Conservation (phyloP, 2,113 vertebrate species). For the Mystacornis crossleyi region DNA sequence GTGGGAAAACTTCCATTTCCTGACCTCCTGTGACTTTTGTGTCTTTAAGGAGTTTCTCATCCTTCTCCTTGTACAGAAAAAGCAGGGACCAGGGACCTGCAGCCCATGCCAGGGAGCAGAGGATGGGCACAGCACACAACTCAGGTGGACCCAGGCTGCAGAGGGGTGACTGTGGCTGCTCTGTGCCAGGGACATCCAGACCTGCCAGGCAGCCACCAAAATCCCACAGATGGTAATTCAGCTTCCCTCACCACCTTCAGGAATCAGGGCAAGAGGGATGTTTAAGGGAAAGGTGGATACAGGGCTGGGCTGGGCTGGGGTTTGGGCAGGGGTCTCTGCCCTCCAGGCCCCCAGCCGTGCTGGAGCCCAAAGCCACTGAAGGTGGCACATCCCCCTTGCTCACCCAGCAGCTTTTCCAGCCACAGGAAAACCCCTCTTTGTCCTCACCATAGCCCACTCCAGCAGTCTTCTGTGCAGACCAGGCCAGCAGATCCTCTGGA, state of each 20-base stretch:
- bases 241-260: not conserved
- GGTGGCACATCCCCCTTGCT: not conserved
- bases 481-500: not conserved
- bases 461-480: not conserved
- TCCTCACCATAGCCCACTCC: not conserved
- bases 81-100: not conserved
- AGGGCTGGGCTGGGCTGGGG: not conserved
- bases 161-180: not conserved
- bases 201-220: not conserved
- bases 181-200: not conserved
- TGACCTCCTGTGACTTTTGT: not conserved
- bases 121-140: not conserved
- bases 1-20: not conserved
- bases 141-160: not conserved
- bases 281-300: not conserved
- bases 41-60: not conserved
- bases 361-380: not conserved
- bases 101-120: not conserved
- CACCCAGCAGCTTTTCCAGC: not conserved
- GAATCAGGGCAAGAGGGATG: not conserved
- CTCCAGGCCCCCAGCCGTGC: rapidly evolving
- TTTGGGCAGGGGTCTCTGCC: not conserved
- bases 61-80: not conserved
- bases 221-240: not conserved
- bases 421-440: not conserved